phyloP scores from a whole-genome alignment of 1,140 invertebrate species.

The Lordiphosa collinella region DNA sequence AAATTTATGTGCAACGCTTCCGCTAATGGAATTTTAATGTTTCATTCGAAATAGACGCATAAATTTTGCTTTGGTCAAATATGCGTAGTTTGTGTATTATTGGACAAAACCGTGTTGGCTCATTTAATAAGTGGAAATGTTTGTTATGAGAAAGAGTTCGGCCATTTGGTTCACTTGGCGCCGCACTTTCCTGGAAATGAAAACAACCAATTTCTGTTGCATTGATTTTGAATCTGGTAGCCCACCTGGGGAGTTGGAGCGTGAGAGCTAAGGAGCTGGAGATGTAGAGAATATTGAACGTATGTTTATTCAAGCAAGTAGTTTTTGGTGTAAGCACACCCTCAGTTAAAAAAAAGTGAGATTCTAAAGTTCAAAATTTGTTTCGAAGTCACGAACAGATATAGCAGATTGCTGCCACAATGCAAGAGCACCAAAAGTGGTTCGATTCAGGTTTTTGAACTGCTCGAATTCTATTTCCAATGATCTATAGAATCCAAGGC shows the following conservation, averaged over 20 bases:
- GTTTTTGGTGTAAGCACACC: too few species aligned
- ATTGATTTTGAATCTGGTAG: slow-evolving; percentile 33
- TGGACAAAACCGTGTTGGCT: slow-evolving; percentile 4
- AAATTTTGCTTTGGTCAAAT: slow-evolving; percentile 56
- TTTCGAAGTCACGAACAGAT: too few species aligned
- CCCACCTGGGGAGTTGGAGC: slow-evolving; percentile 14
- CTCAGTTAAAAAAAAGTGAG: too few species aligned
- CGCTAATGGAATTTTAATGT: slow-evolving; percentile 77
- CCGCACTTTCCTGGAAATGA: slow-evolving; percentile 47
- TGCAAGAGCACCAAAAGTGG: too few species aligned
- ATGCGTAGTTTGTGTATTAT: slow-evolving; percentile 21
- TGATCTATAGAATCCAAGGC: too few species aligned
- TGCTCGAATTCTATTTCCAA: too few species aligned
- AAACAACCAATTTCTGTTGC: slow-evolving; percentile 17
- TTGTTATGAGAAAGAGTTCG: slow-evolving; percentile 38
- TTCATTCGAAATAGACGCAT: slow-evolving; percentile 69
- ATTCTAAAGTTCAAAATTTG: too few species aligned
- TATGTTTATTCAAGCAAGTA: too few species aligned
- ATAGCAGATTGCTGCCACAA: too few species aligned
- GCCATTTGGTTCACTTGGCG: slow-evolving; percentile 48
- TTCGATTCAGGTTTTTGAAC: too few species aligned
- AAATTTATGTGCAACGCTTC: slow-evolving; percentile 61
- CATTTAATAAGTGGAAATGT: slow-evolving; percentile 45
- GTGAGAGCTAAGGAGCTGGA: background rate
- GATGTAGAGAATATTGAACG: background rate